Evolutionary conservation across 2,113 vertebrate species (phyloP), one percentile per base, ranked within the genome.

Genomic region (Mesoclemmys tuberculata): DNA sequence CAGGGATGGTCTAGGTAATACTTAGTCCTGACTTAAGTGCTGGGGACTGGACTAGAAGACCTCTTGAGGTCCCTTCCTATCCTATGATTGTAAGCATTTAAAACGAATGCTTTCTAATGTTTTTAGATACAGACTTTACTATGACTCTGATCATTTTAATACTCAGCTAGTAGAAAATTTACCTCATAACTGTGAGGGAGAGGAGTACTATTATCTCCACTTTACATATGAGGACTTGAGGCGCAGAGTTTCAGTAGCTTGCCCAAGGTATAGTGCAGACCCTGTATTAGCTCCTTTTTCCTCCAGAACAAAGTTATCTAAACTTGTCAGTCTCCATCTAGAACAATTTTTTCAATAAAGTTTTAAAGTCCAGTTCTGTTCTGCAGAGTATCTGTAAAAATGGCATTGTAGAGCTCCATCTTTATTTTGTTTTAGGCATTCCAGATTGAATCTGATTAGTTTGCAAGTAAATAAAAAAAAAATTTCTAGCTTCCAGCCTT

Each of bases 191-290:
- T 85, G 2, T 31, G 58, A 96, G 93, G 91, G 93, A 83, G 58
- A 92, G 91, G 95, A 94, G 75, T 44, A 87, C 91, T 61, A 93
- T 95, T 91, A 97, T 89, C 90, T 91, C 35, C 68, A 89, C 93
- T 97, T 96, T 58, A 77, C 35, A 84, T 51, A 31, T 85, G 58
- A 79, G 89, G 78, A 61, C 91, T 88, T 93, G 84, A 86, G 95
- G 92, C 71, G 61, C 0, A 84, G 92, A 90, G 83, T 90, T 90
- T 92, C 49, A 88, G 38, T 58, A 77, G 82, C 75, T 97, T 75
- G 91, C 92, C 84, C 85, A 95, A 95, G 93, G 95, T n/a, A 71
- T 91, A 81, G 38, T 82, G 10, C 80, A 81, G 78, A 90, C 82
- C 83, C 24, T 44, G 71, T n/a, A 24, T 5, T 87, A 80, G 91